Percentiles rank a stretch among this genome's conserved stretches.
Conservation (phyloP, 2,888 invertebrate genomes). For the Lypha dubia region DNA sequence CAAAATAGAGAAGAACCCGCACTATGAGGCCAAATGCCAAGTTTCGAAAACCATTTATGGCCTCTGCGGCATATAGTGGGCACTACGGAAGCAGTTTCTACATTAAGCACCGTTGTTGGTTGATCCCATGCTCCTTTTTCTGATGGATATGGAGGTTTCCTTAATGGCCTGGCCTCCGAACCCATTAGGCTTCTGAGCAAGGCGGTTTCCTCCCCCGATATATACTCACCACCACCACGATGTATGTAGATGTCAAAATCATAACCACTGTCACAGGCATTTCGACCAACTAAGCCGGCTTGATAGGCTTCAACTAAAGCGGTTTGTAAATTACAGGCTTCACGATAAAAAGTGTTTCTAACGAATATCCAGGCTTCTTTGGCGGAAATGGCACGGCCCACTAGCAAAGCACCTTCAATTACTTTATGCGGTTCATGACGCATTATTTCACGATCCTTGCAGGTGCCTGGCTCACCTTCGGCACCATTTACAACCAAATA, state of each 20-base stretch:
- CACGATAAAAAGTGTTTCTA: slow-evolving; percentile 99
- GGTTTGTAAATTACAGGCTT: slow-evolving; percentile 98
- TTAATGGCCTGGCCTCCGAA: slow-evolving; percentile 96
- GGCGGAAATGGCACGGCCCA: slow-evolving; percentile 97
- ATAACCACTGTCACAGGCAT: slow-evolving; percentile 96
- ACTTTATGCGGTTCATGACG: slow-evolving; percentile 99
- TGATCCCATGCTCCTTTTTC: slow-evolving; percentile 98
- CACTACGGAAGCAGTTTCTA: slow-evolving; percentile 97
- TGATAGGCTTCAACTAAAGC: slow-evolving; percentile 98
- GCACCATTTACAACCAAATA: slow-evolving; percentile 99
- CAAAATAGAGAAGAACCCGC: slow-evolving; percentile 98
- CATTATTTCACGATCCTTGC: slow-evolving; percentile 99
- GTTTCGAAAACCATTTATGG: slow-evolving; percentile 96
- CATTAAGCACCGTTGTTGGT: slow-evolving; percentile 98
- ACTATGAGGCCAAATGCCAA: slow-evolving; percentile 95
- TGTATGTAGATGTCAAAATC: slow-evolving; percentile 98
- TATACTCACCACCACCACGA: slow-evolving; percentile 98
- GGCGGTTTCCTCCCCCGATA: slow-evolving; percentile 99
- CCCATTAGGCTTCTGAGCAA: slow-evolving; percentile 99
- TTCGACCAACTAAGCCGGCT: slow-evolving; percentile 95
- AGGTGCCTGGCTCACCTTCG: slow-evolving; percentile 96
- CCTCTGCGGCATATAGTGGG: slow-evolving; percentile 97
- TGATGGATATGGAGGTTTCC: slow-evolving; percentile 99
- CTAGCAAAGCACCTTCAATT: slow-evolving; percentile 95
- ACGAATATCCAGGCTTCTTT: slow-evolving; percentile 98